Evolutionary conservation across 2,888 invertebrate genomes (phyloP).

Genomic region (Drosophila fungiperda): DNA sequence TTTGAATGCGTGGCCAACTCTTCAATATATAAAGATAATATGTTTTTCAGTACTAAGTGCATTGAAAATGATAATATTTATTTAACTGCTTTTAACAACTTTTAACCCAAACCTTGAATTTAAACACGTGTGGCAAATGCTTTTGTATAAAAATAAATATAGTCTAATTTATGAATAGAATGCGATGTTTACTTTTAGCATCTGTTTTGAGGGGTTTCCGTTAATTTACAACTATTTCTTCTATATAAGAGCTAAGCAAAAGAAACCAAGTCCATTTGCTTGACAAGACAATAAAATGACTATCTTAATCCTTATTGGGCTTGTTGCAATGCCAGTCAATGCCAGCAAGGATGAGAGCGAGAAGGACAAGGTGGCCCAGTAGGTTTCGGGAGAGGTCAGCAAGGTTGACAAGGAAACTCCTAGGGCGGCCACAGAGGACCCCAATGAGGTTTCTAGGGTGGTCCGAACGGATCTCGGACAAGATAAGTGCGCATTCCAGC

Average conservation of each 20-base stretch:
- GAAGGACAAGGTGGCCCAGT: neutral
- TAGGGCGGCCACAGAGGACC: neutral
- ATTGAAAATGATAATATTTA: no score
- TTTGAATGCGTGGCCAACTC: no score
- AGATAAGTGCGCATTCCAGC: neutral
- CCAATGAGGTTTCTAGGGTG: neutral
- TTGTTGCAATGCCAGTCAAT: slow-evolving; percentile 6
- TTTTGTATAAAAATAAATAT: no score
- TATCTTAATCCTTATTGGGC: slow-evolving; percentile 9
- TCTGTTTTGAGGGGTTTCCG: slow-evolving; percentile 14
- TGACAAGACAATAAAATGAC: slow-evolving; percentile 17
- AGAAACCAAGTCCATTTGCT: slow-evolving; percentile 1
- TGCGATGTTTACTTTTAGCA: slow-evolving; percentile 19
- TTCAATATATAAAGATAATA: no score
- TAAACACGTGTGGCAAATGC: no score
- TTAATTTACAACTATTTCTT: no score
- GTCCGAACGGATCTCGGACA: neutral
- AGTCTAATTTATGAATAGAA: neutral
- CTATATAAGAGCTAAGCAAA: slow-evolving; percentile 12
- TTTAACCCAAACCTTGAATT: no score
- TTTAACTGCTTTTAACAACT: no score
- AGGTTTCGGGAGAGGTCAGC: no score
- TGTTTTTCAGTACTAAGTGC: no score
- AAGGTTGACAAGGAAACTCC: neutral
- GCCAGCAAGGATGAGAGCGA: no score